Conservation (phyloP, 2,113 vertebrate species). For the Syngnathus scovelli region DNA sequence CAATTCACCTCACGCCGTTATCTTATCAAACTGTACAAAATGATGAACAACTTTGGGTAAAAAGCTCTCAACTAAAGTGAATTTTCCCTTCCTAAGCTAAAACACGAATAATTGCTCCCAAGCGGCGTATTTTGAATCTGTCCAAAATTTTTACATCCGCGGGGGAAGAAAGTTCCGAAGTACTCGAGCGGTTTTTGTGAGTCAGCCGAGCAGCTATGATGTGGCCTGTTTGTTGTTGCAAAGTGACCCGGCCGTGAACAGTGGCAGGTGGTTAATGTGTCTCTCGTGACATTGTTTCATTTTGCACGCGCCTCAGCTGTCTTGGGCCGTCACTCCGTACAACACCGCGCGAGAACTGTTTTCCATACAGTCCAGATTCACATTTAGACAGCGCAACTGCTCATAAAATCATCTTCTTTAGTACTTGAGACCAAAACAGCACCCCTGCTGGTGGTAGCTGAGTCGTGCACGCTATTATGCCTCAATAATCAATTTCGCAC, state of each 20-base stretch:
- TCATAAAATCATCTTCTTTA: background rate
- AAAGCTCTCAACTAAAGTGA: background rate
- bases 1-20: constrained; percentile 2
- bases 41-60: constrained; percentile 7
- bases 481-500: background rate
- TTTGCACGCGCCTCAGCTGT: constrained; percentile 36
- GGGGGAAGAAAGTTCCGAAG: background rate
- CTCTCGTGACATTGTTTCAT: constrained; percentile 27
- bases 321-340: constrained; percentile 21
- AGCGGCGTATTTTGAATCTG: background rate
- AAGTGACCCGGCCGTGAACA: constrained; percentile 12
- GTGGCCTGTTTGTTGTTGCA: constrained; percentile 14
- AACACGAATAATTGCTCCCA: background rate
- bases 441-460: background rate
- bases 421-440: background rate
- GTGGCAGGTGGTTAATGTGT: constrained; percentile 49
- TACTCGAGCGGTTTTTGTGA: constrained; percentile 7
- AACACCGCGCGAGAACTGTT: background rate
- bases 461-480: background rate
- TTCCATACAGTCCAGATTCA: background rate
- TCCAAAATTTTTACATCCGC: background rate
- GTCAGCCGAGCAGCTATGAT: constrained; percentile 20
- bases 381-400: constrained; percentile 14
- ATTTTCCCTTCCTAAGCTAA: background rate
- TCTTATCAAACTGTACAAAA: constrained; percentile 3